These are phyloP conservation scores for Rhopalosiphum padi DNA, from an alignment of 1,140 invertebrate genomes.

Conservation along the genomic window DNA sequence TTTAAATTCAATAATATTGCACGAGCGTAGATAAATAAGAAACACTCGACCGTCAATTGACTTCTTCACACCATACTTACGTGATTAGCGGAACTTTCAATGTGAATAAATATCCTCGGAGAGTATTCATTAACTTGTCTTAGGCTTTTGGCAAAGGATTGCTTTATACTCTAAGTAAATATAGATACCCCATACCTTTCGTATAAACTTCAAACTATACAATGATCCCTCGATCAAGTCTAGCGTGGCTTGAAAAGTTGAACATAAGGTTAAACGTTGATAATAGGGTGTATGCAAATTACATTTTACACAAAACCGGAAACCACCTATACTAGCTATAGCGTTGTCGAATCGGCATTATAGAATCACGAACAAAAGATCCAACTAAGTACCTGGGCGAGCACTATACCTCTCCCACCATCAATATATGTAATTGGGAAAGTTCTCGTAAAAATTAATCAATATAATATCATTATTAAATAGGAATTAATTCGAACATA, in stretches of 20 bases:
- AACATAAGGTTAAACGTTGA: background rate
- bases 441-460: background rate
- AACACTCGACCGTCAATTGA: background rate
- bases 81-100: background rate
- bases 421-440: background rate
- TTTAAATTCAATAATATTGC: conserved; percentile 9
- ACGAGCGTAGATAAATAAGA: background rate
- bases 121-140: background rate
- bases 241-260: background rate
- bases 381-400: background rate
- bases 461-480: background rate
- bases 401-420: background rate
- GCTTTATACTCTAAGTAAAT: background rate
- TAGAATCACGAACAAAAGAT: background rate
- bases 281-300: background rate
- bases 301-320: background rate
- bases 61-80: background rate
- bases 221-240: background rate
- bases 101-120: background rate
- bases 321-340: background rate
- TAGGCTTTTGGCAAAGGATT: background rate
- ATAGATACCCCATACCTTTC: background rate
- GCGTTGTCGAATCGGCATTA: background rate
- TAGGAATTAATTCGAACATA: background rate
- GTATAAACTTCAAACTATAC: background rate